Percentiles rank a stretch among this genome's conserved stretches.
Evolutionary conservation across 2,888 invertebrate species (phyloP).

Genomic region (Tiliacea aurago): DNA sequence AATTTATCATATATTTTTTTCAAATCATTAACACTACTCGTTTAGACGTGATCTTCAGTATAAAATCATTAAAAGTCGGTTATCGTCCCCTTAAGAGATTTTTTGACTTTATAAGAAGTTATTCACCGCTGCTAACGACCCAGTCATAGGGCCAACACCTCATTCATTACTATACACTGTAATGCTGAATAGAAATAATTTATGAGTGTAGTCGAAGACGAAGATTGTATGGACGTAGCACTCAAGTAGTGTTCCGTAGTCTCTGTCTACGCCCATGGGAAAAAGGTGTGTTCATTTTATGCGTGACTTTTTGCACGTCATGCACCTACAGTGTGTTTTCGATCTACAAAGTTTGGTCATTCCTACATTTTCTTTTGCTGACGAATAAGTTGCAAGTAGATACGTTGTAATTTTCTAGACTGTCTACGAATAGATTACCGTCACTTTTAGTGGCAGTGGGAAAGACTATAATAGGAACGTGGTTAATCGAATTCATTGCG

Average conservation of each 20-base stretch:
- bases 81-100: too few species aligned
- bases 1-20: too few species aligned
- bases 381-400: slow-evolving; percentile 17
- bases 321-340: slow-evolving; percentile 18
- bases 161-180: background rate
- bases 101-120: background rate
- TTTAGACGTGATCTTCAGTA: too few species aligned
- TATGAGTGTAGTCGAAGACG: background rate
- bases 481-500: too few species aligned
- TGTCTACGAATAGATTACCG: slow-evolving; percentile 33
- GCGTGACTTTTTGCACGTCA: background rate
- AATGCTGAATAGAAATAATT: background rate
- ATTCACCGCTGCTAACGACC: background rate
- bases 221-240: background rate
- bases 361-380: slow-evolving; percentile 28
- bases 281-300: background rate
- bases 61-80: too few species aligned
- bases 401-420: slow-evolving; percentile 19
- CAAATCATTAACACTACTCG: too few species aligned
- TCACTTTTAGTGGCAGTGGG: slow-evolving; percentile 39
- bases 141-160: background rate
- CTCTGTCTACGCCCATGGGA: background rate
- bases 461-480: background rate
- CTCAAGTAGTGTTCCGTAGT: background rate
- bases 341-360: slow-evolving; percentile 1